Base-by-base conservation (phyloP, 2,113 vertebrate species). In the Andinoacara biseriatus region DNA sequence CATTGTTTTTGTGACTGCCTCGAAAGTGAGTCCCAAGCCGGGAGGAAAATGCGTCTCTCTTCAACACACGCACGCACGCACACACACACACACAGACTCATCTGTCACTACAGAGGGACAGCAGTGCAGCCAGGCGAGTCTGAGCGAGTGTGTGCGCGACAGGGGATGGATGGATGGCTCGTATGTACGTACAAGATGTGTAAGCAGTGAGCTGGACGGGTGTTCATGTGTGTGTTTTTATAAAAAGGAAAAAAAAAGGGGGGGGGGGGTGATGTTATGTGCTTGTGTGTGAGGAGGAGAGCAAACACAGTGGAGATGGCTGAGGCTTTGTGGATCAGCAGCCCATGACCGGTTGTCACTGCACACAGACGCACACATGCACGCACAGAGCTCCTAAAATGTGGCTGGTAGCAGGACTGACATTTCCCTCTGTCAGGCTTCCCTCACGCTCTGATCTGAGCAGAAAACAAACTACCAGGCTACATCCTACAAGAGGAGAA, bases 261-360 rank as follows among this genome's bases (percentile, higher is more conserved):
- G 60, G 49, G 10, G 40, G 24, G 57, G 26, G 38, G 85, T 52
- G 78, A 79, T 58, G 83, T 76, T 60, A 83, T 82, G 81, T 59
- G 82, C 26, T 29, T 11, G 85, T 72, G 80, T 67, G 82, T 83
- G 78, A 74, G 81, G 76, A 77, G 80, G 59, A 86, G 75, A 87
- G 87, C 85, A 92, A 92, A 94, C 85, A 84, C 76, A 89, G 91
- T 78, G 82, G 87, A 81, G 83, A 77, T 35, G 56, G 80, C 65
- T 85, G 87, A 85, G 80, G 85, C 88, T 94, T 87, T 90, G 92
- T 87, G 89, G 90, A 86, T 84, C 90, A 89, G 79, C 89, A 91
- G 92, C 88, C 84, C 89, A 69, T 88, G 85, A 91, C 93, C 74
- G 24, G 85, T 75, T 86, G 87, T 90, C 86, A 82, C 81, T 63